These are phyloP conservation scores for Gisinianus flammeolus DNA, from an alignment of 2,888 invertebrate species.

Conservation along the genomic window DNA sequence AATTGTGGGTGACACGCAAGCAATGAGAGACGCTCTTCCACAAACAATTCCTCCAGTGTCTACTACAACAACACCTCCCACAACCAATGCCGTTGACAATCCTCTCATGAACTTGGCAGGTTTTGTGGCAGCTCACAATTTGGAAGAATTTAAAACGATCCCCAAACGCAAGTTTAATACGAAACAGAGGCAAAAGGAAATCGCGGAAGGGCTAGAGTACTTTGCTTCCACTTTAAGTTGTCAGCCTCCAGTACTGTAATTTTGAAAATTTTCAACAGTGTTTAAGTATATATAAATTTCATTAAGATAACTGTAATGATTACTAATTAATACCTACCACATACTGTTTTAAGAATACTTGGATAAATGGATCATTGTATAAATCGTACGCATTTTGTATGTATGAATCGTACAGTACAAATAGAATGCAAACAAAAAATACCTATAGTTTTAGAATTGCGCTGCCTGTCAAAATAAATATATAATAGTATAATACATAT, in stretches of 20 bases:
- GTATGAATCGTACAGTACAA: too few relatives aligned
- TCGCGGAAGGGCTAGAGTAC: conserved; percentile 32
- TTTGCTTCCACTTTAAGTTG: conserved; percentile 28
- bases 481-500: too few relatives aligned
- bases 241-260: conserved; percentile 24
- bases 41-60: background rate
- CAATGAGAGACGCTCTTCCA: conserved; percentile 28
- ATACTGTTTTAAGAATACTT: too few relatives aligned
- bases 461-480: too few relatives aligned
- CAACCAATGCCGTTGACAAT: background rate
- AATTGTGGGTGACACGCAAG: conserved; percentile 39
- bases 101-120: conserved; percentile 28
- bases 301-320: too few relatives aligned
- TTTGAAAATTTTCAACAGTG: background rate
- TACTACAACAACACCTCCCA: background rate
- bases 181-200: conserved; percentile 33
- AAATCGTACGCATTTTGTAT: background rate
- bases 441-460: too few relatives aligned
- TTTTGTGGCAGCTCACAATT: conserved; percentile 23
- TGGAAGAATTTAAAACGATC: conserved; percentile 26
- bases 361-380: background rate
- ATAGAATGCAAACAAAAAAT: too few relatives aligned
- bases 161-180: conserved; percentile 26
- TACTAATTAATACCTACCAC: too few relatives aligned
- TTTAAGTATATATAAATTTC: too few relatives aligned